Percentiles rank a stretch among this genome's conserved stretches.
Conservation (phyloP, 2,797 vertebrate species). For the Clarias fuscus region DNA sequence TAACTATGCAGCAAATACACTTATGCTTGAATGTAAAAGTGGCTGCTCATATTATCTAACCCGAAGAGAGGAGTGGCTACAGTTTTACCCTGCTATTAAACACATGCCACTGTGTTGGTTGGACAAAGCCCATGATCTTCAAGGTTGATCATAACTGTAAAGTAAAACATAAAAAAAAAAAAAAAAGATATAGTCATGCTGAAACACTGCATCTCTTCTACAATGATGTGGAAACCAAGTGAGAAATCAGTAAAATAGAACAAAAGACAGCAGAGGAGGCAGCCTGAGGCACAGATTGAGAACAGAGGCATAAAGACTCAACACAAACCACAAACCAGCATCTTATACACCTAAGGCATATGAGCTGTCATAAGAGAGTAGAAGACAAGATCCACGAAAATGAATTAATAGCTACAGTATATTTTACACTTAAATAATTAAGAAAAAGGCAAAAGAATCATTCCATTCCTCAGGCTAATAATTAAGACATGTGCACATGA, state of each 20-base stretch:
- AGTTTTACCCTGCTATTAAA: constrained; percentile 10
- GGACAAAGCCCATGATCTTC: constrained; percentile 3
- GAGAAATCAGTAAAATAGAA: constrained; percentile 37
- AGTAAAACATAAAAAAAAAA: background rate
- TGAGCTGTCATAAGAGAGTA: background rate
- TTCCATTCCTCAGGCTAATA: constrained; percentile 8
- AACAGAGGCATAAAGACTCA: constrained; percentile 28
- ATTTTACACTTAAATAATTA: background rate
- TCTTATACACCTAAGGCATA: constrained; percentile 36
- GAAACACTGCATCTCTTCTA: background rate
- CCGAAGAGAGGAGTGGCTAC: background rate
- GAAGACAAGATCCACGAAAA: constrained; percentile 25
- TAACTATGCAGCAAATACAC: background rate
- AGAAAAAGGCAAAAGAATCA: background rate
- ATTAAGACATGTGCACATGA: background rate
- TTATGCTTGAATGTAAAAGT: background rate
- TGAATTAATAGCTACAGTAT: background rate
- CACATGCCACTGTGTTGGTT: background rate
- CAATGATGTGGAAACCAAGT: constrained; percentile 23
- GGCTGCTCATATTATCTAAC: background rate
- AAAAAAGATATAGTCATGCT: background rate
- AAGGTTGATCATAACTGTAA: constrained; percentile 8
- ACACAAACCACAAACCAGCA: background rate
- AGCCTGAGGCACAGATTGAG: constrained; percentile 43
- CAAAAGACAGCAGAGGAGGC: constrained; percentile 31